Percentiles rank a stretch among this genome's conserved stretches.
Evolutionary conservation across 2,888 invertebrate genomes (phyloP).

Genomic region (Eumacrocentrus americanus): DNA sequence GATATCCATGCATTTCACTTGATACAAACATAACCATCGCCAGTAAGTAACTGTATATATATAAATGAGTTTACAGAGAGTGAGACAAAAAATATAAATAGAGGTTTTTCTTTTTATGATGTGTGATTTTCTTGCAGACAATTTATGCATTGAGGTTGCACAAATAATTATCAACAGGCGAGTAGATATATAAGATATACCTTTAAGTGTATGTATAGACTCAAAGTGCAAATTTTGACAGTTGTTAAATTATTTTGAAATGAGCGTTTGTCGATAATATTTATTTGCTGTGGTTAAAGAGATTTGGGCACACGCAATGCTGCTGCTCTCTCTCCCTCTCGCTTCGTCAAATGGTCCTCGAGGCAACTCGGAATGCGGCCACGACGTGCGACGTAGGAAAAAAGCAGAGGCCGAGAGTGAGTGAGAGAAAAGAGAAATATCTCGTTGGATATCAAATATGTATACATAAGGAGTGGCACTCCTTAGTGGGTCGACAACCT

Average conservation of each 20-base stretch:
- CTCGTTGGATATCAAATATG: neutral
- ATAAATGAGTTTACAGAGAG: neutral
- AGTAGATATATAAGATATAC: neutral
- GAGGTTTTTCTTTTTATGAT: neutral
- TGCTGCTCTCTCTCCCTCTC: neutral
- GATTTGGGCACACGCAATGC: neutral
- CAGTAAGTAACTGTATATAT: neutral
- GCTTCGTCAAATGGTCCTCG: slow-evolving; percentile 7
- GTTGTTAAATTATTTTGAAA: slow-evolving; percentile 4
- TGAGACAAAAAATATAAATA: neutral
- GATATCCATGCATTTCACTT: neutral
- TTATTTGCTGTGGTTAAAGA: slow-evolving; percentile 7
- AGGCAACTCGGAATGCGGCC: slow-evolving; percentile 31
- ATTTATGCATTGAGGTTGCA: too few species aligned
- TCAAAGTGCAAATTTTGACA: too few species aligned
- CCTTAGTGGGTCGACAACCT: slow-evolving; percentile 15
- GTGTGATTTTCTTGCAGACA: too few species aligned
- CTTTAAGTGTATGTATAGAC: too few species aligned
- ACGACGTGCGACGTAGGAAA: slow-evolving; percentile 16
- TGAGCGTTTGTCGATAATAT: slow-evolving; percentile 1
- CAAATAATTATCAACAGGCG: neutral
- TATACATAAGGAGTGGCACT: slow-evolving; percentile 12
- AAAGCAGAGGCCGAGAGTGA: slow-evolving; percentile 15
- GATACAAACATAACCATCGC: neutral
- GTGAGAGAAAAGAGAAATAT: neutral